Conservation (phyloP, 2,113 vertebrate species). For the Phocoena sinus region DNA sequence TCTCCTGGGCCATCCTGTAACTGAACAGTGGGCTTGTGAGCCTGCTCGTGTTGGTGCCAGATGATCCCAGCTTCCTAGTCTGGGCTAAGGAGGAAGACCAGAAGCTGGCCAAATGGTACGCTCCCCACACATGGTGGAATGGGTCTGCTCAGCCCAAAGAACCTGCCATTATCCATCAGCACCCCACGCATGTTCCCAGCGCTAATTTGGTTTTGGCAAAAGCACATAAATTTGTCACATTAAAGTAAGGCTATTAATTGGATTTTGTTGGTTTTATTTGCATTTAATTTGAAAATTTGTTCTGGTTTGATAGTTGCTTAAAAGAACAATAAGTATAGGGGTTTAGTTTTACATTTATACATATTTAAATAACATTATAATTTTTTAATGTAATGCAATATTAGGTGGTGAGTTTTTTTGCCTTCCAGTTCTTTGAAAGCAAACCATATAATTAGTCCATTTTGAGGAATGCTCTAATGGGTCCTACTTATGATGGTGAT, state of each 20-base stretch:
- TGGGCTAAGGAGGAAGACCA: neutral
- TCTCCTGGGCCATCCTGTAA: neutral
- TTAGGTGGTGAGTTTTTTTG: neutral
- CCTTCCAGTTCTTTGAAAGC: neutral
- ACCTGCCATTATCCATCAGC: neutral
- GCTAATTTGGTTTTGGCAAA: neutral
- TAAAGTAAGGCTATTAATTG: constrained; percentile 28
- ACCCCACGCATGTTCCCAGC: neutral
- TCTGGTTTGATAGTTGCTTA: constrained; percentile 34
- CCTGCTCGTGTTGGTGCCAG: neutral
- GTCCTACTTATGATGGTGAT: neutral
- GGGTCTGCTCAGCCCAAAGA: neutral
- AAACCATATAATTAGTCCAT: neutral
- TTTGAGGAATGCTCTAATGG: neutral
- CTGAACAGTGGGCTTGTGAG: neutral
- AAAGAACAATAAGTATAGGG: constrained; percentile 6
- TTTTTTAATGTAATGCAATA: neutral
- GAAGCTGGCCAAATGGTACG: neutral
- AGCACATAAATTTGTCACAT: neutral
- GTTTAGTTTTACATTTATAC: constrained; percentile 36
- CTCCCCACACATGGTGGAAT: accelerated
- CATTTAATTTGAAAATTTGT: constrained; percentile 51
- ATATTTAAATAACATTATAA: constrained; percentile 18
- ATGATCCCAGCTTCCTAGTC: neutral
- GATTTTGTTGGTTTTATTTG: constrained; percentile 45